Base-by-base conservation (phyloP, 37 sponge, comb jelly and placozoan genomes). In the Theonella swinhoei region DNA sequence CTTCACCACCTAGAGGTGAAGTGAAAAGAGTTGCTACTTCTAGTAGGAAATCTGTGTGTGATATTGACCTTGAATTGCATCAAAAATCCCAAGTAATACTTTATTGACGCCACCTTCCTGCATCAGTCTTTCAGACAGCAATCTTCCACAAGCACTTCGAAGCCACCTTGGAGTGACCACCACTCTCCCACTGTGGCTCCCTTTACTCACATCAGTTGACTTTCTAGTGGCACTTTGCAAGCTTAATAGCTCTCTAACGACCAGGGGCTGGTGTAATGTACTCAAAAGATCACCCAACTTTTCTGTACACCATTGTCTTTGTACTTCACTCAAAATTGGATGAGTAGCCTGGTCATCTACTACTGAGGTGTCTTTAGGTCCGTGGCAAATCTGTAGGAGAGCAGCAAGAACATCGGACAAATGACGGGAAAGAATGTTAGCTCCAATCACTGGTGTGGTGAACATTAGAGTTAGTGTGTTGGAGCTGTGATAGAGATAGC, bases 91-190 rank as follows among this genome's bases (percentile, higher is more conserved):
- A 26, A 39, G 38, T 11, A 92, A 29, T 25, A 92, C 81, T 75
- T 72, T 59, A 19, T 77, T 62, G 5, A 95, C 79, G 62, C 95
- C 95, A 68, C 86, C 86, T 54, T 65, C 63, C 28, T 86, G 61
- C 84, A 95, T 73, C 19, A 95, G 87, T 62, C 81, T 29, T 36
- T 82, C 73, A 35, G 95, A 92, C 33, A 95, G 76, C 61, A 92
- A 72, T 77, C 61, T 40, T 29, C 95, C 95, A 81, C 95, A 92
- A 0, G 78, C 78, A 54, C 33, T 76, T 24, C 59, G 80, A 3
- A 92, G 63, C 95, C 95, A 95, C 63, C 36, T 77, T 22, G 77
- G 88, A 37, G 47, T 71, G 11, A 20, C 32, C 38, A 72, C 40
- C 4, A 31, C 73, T 36, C 37, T 17, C 3, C 23, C 40, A 23